Evolutionary conservation across 2,113 vertebrate species (phyloP).

Genomic region (Leptobrachium ailaonicum): DNA sequence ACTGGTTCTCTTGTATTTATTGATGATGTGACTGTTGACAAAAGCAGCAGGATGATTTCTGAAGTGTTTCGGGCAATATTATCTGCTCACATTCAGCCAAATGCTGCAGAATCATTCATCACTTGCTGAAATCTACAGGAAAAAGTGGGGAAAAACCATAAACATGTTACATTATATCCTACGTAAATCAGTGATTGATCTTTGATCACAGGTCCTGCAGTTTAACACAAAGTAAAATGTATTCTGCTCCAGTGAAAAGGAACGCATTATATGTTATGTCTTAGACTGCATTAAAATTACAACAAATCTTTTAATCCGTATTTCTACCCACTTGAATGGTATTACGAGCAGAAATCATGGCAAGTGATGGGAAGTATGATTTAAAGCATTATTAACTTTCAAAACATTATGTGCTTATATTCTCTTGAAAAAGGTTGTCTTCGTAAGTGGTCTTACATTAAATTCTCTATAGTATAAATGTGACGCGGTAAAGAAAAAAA

Average conservation of each 20-base stretch:
- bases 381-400: conserved; percentile 3
- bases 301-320: conserved; percentile 28
- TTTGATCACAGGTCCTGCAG: conserved; percentile 10
- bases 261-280: conserved; percentile 20
- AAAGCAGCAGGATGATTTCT: too few relatives aligned
- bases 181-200: conserved; percentile 13
- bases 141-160: too few relatives aligned
- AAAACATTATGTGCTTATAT: conserved; percentile 18
- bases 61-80: too few relatives aligned
- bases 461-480: background rate
- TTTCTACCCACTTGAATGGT: conserved; percentile 6
- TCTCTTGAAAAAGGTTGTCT: conserved; percentile 10
- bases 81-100: too few relatives aligned
- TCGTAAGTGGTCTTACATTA: conserved; percentile 22
- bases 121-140: too few relatives aligned
- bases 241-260: background rate
- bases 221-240: conserved; percentile 8
- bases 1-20: too few relatives aligned
- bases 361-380: background rate
- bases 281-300: conserved; percentile 24
- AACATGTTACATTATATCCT: too few relatives aligned
- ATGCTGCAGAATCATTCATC: too few relatives aligned
- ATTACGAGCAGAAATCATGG: background rate
- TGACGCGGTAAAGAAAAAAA: background rate
- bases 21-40: too few relatives aligned